Evolutionary conservation across 1,140 invertebrate genomes (phyloP).

Genomic region (Zaprionus camerounensis): DNA sequence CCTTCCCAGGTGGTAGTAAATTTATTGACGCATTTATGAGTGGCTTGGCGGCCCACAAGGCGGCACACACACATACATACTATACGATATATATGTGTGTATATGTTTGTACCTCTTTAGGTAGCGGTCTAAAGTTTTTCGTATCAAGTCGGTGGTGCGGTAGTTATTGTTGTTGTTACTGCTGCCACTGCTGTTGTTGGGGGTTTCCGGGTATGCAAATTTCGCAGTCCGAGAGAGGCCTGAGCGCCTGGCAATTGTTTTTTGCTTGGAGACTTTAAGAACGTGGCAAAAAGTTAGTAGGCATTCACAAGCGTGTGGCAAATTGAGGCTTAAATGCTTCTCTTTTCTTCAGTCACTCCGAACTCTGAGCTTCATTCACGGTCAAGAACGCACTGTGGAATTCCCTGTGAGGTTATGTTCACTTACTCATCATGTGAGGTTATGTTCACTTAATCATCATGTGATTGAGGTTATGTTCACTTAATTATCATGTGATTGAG

Average conservation of each 20-base stretch:
- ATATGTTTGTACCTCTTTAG: slow-evolving; percentile 10
- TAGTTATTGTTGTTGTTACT: slow-evolving; percentile 36
- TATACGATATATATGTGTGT: not conserved
- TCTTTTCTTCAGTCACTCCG: not conserved
- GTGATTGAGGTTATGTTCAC: not conserved
- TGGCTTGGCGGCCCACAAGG: slow-evolving; percentile 67
- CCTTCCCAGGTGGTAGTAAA: slow-evolving; percentile 45
- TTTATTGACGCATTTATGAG: slow-evolving; percentile 84
- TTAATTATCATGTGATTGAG: too few relatives aligned
- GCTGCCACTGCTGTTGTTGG: slow-evolving; percentile 37
- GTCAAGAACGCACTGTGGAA: not conserved
- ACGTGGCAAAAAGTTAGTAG: slow-evolving; percentile 69
- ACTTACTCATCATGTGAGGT: not conserved
- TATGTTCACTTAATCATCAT: not conserved
- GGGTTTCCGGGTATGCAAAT: slow-evolving; percentile 77
- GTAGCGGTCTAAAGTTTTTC: slow-evolving; percentile 70
- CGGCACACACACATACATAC: slow-evolving; percentile 2
- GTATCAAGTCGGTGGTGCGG: slow-evolving; percentile 45
- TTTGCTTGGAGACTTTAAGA: slow-evolving; percentile 58
- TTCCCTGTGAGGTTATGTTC: not conserved
- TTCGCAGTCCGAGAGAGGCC: slow-evolving; percentile 7
- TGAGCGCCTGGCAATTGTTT: slow-evolving; percentile 48
- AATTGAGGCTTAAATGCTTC: not conserved
- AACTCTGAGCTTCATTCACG: not conserved
- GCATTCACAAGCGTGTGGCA: slow-evolving; percentile 14